phyloP scores from a whole-genome alignment of 23 tunicate genomes.

The Clavelina lepadiformis region DNA sequence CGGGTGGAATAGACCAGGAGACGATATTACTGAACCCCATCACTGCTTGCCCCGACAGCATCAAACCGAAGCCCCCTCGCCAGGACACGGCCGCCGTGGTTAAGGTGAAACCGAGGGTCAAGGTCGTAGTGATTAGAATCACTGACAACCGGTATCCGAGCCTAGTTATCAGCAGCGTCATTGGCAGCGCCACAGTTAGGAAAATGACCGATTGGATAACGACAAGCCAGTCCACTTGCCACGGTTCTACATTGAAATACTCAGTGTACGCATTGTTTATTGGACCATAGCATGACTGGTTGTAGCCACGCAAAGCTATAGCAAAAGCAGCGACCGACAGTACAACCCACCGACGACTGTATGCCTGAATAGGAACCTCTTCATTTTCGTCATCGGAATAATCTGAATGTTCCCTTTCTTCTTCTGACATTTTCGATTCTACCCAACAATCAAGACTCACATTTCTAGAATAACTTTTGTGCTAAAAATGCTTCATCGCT shows the following conservation, averaged over 20 bases:
- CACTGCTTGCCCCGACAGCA: slow-evolving; percentile 39
- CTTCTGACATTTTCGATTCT: too few species aligned
- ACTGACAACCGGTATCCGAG: slow-evolving; percentile 22
- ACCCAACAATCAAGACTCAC: too few species aligned
- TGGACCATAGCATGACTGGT: slow-evolving; percentile 53
- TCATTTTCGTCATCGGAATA: too few species aligned
- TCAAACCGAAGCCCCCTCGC: slow-evolving; percentile 10
- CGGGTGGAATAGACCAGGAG: slow-evolving; percentile 56
- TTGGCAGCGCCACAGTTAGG: slow-evolving; percentile 30
- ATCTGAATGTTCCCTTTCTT: too few species aligned
- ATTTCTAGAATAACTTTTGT: too few species aligned
- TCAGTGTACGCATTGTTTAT: slow-evolving; percentile 24
- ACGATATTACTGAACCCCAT: slow-evolving; percentile 70
- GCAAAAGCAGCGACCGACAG: slow-evolving; percentile 17
- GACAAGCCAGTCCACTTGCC: slow-evolving; percentile 69
- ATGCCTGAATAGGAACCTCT: too few species aligned
- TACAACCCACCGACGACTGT: slow-evolving; percentile 35
- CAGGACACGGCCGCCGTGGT: slow-evolving; percentile 23
- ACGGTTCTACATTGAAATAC: slow-evolving; percentile 39
- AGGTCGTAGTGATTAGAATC: slow-evolving; percentile 13
- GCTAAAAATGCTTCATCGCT: too few species aligned
- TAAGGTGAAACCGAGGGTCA: slow-evolving; percentile 30
- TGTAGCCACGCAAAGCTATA: slow-evolving; percentile 39
- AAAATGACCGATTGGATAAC: slow-evolving; percentile 42
- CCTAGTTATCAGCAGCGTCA: slow-evolving; percentile 24